A percentile compares a stretch with the other conserved stretches of the same genome.
These are phyloP conservation scores for Arctocebus calabarensis DNA, from an alignment of 2,797 vertebrate species.

Conservation along the genomic window DNA sequence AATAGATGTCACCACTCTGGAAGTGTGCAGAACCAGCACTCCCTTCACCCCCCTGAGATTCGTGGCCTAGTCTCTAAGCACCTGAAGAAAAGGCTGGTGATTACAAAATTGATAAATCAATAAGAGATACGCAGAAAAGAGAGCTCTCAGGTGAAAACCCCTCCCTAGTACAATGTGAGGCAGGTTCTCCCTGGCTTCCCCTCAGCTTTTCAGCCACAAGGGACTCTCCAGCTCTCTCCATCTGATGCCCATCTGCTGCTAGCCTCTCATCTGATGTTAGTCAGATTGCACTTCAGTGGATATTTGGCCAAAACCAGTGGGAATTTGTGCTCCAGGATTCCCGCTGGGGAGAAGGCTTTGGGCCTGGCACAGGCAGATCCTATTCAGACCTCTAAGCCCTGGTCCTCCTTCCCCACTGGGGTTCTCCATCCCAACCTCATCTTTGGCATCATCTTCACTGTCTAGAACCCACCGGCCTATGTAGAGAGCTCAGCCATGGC, in stretches of 20 bases:
- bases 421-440: too few species aligned
- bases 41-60: neutral
- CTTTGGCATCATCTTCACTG: neutral
- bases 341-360: neutral
- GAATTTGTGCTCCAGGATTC: neutral
- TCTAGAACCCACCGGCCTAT: neutral
- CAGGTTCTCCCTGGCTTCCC: neutral
- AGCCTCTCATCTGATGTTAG: neutral
- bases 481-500: neutral
- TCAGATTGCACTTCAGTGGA: neutral
- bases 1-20: neutral
- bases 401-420: neutral
- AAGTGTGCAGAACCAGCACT: neutral
- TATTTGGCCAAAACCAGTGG: neutral
- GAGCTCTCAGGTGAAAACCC: neutral
- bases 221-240: neutral
- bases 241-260: neutral
- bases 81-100: neutral
- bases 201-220: neutral
- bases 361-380: neutral
- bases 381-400: neutral
- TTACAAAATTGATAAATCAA: neutral
- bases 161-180: neutral
- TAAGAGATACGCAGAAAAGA: neutral
- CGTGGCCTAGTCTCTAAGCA: neutral